Conservation (phyloP, 2,888 invertebrate genomes). For the Elmis aenea region DNA sequence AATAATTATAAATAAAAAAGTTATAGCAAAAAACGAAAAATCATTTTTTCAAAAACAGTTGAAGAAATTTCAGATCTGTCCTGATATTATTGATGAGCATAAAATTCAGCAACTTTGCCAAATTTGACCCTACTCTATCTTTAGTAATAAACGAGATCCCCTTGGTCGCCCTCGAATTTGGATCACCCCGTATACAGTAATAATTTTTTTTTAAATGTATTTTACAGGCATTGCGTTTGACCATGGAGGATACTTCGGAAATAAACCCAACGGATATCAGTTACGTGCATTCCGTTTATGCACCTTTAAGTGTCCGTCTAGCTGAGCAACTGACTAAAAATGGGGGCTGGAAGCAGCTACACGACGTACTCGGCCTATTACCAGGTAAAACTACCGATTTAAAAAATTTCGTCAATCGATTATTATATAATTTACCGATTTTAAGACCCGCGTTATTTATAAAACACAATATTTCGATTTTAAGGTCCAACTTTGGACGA, state of each 20-base stretch:
- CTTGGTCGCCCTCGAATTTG: too few species aligned
- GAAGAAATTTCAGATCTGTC: too few species aligned
- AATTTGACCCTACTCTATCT: too few species aligned
- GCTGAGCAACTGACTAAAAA: constrained; percentile 74
- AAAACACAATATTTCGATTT: too few species aligned
- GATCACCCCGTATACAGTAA: neutral
- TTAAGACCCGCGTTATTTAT: neutral
- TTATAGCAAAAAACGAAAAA: too few species aligned
- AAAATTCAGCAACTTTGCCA: too few species aligned
- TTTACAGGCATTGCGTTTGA: constrained; percentile 67
- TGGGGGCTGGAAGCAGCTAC: constrained; percentile 73
- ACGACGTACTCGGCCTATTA: constrained; percentile 75
- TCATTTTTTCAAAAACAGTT: too few species aligned
- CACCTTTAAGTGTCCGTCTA: constrained; percentile 84
- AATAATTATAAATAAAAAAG: too few species aligned
- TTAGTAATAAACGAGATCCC: too few species aligned
- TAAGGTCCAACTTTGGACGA: constrained; percentile 63
- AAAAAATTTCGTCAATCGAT: neutral
- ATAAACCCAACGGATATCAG: constrained; percentile 80
- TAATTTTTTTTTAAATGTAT: constrained; percentile 7
- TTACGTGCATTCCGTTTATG: constrained; percentile 90
- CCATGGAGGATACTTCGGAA: constrained; percentile 84
- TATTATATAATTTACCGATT: neutral
- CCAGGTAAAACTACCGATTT: constrained; percentile 53
- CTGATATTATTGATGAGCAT: too few species aligned